These are phyloP conservation scores for Micrasema minimum DNA, from an alignment of 1,140 invertebrate species.

Conservation along the genomic window DNA sequence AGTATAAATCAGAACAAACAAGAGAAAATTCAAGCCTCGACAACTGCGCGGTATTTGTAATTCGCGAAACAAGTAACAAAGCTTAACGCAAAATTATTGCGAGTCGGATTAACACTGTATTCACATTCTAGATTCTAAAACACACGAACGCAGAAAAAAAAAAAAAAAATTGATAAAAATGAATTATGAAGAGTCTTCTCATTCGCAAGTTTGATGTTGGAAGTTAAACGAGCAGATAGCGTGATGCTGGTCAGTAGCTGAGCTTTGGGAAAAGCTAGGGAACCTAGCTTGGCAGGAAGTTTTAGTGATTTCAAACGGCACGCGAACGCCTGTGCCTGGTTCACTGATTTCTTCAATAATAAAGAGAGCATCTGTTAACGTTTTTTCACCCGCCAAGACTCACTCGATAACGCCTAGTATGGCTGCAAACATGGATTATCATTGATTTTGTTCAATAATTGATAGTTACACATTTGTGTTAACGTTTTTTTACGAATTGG, in stretches of 20 bases:
- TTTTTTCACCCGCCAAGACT: conserved; percentile 2
- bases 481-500: too few species aligned
- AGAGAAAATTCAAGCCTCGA: neutral
- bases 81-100: neutral
- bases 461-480: too few species aligned
- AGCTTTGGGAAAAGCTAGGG: neutral
- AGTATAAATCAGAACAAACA: neutral
- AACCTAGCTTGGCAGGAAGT: conserved; percentile 3
- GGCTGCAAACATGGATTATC: too few species aligned
- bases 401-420: too few species aligned
- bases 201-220: conserved; percentile 5
- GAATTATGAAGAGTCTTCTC: neutral
- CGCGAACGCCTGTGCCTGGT: neutral
- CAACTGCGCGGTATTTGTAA: neutral
- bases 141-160: neutral
- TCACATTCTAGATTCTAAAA: neutral
- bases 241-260: conserved; percentile 2
- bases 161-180: neutral
- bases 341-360: conserved; percentile 13
- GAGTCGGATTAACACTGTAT: neutral
- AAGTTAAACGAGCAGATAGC: conserved; percentile 13
- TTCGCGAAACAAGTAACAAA: neutral
- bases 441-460: too few species aligned
- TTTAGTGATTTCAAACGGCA: conserved; percentile 1
- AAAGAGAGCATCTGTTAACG: conserved; percentile 1